Evolutionary conservation across 92 coral and sea anemone genomes (phyloP).

Genomic region (Zoanthus gigantus): DNA sequence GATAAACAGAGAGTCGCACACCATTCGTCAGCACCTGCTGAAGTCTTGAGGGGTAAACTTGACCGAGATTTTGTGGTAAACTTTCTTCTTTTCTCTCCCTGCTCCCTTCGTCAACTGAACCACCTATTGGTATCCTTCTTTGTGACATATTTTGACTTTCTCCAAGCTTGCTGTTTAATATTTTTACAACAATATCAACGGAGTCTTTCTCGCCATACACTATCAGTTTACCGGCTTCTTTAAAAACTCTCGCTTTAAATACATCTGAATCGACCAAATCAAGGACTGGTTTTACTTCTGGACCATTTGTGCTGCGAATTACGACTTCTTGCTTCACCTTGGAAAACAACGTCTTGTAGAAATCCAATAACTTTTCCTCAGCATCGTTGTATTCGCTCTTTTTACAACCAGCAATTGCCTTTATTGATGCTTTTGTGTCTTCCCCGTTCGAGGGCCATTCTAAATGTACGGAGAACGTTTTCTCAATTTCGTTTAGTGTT

Average conservation of each 20-base stretch:
- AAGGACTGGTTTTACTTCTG: not conserved
- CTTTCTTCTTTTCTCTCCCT: not conserved
- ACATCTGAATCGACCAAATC: not conserved
- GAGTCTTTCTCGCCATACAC: slow-evolving; percentile 6
- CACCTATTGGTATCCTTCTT: not conserved
- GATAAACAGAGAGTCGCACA: slow-evolving; percentile 71
- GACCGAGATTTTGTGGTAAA: not conserved
- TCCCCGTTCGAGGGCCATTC: slow-evolving; percentile 29
- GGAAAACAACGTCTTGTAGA: not conserved
- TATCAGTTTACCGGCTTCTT: not conserved
- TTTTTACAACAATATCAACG: not conserved
- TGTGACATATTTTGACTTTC: not conserved
- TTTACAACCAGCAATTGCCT: slow-evolving; percentile 13
- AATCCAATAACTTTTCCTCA: not conserved
- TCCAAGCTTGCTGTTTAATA: not conserved
- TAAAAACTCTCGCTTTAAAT: not conserved
- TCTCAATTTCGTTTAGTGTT: not conserved
- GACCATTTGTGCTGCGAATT: not conserved
- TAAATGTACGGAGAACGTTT: not conserved
- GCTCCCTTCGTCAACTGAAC: not conserved
- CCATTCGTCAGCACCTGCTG: slow-evolving; percentile 44
- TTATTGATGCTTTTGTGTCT: not conserved
- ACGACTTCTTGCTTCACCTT: slow-evolving; percentile 21
- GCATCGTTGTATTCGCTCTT: not conserved
- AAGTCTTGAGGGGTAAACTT: not conserved